A percentile compares a stretch with the other conserved stretches of the same genome.
These are phyloP conservation scores for Drosophila erecta DNA, from an alignment of 1,140 invertebrate genomes.

Conservation along the genomic window DNA sequence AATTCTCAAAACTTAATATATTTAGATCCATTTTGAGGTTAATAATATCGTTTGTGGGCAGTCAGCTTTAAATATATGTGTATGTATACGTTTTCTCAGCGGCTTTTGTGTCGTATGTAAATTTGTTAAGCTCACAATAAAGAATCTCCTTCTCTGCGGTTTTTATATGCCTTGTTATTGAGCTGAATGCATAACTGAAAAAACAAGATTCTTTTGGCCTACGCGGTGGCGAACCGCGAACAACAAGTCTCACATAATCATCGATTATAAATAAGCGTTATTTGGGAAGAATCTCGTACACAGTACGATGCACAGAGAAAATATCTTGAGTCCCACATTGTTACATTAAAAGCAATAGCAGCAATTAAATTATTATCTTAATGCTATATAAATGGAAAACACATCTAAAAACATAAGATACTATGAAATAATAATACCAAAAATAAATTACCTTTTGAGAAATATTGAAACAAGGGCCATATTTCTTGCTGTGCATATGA, in stretches of 20 bases:
- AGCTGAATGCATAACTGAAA: conserved; percentile 50
- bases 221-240: conserved; percentile 44
- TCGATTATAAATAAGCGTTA: conserved; percentile 73
- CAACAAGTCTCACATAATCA: conserved; percentile 76
- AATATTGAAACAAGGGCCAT: background rate
- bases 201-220: conserved; percentile 71
- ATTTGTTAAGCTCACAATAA: conserved; percentile 58
- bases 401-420: too few relatives aligned
- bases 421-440: too few relatives aligned
- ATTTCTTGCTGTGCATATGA: conserved; percentile 11
- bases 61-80: conserved; percentile 31
- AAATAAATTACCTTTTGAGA: background rate
- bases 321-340: background rate
- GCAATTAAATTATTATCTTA: too few relatives aligned
- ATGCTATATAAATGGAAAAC: too few relatives aligned
- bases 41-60: conserved; percentile 62
- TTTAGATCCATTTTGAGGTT: conserved; percentile 53
- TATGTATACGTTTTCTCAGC: conserved; percentile 11
- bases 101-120: conserved; percentile 67
- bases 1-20: conserved; percentile 6
- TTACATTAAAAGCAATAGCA: background rate
- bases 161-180: conserved; percentile 20
- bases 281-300: conserved; percentile 55
- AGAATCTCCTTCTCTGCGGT: conserved; percentile 22
- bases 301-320: conserved; percentile 19